Conservation (phyloP, 2,797 vertebrate species). For the Chaunax sp. region DNA sequence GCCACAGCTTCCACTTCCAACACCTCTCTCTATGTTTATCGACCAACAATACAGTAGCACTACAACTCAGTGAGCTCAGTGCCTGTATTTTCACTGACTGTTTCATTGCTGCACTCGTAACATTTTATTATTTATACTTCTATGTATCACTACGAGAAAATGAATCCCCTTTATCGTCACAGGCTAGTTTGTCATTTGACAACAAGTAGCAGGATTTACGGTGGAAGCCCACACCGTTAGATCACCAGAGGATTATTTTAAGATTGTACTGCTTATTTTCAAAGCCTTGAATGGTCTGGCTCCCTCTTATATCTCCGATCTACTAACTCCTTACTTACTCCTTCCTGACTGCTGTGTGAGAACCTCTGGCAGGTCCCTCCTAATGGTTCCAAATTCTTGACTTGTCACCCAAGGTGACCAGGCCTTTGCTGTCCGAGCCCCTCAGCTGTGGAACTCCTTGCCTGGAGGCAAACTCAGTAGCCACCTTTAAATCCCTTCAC, state of each 20-base stretch:
- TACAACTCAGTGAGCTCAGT: constrained; percentile 29
- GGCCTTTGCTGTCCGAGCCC: no score
- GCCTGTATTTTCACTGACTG: constrained; percentile 37
- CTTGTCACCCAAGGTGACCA: no score
- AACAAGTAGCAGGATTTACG: constrained; percentile 10
- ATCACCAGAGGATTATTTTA: neutral
- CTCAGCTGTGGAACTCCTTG: no score
- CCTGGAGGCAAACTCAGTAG: no score
- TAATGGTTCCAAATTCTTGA: no score
- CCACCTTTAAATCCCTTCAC: no score
- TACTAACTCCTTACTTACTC: no score
- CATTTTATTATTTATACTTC: constrained; percentile 28
- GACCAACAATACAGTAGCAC: constrained; percentile 46
- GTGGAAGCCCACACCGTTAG: neutral
- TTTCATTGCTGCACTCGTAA: constrained; percentile 29
- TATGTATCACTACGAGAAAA: neutral
- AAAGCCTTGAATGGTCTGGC: no score
- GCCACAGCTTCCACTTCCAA: constrained; percentile 53
- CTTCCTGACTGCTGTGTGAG: no score
- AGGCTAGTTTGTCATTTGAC: constrained; percentile 2
- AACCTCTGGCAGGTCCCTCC: no score
- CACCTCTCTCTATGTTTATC: constrained; percentile 65
- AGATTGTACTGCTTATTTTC: neutral
- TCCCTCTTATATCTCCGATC: no score
- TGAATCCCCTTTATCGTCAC: constrained; percentile 17